These are phyloP conservation scores for Corvus cornix DNA, from an alignment of 2,113 vertebrate genomes.

Conservation along the genomic window DNA sequence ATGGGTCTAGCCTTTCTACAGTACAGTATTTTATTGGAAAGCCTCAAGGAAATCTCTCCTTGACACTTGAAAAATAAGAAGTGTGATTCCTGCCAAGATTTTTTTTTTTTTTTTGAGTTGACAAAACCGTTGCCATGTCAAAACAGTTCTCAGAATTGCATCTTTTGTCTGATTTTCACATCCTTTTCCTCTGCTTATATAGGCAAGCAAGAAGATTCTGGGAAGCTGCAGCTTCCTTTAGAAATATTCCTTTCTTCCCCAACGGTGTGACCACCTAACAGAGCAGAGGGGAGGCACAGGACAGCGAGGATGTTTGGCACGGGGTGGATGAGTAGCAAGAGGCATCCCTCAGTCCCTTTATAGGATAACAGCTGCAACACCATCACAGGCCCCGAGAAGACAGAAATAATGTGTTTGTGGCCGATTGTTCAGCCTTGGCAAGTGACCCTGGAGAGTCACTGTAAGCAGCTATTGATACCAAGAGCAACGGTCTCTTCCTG, in stretches of 20 bases:
- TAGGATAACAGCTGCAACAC: slow-evolving; percentile 53
- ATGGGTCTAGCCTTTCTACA: background rate
- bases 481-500: slow-evolving; percentile 4
- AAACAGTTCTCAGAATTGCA: background rate
- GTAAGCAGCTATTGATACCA: slow-evolving; percentile 41
- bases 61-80: background rate
- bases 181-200: background rate
- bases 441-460: background rate
- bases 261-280: background rate
- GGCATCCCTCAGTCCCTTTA: slow-evolving; percentile 2
- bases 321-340: background rate
- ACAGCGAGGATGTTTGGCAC: background rate
- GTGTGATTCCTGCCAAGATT: background rate
- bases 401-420: slow-evolving; percentile 39
- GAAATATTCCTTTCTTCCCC: background rate
- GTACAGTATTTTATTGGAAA: background rate
- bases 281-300: background rate
- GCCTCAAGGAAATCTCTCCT: background rate
- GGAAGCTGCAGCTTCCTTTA: background rate
- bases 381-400: background rate
- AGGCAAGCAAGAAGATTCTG: background rate
- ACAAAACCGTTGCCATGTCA: background rate
- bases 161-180: background rate
- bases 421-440: slow-evolving; percentile 61
- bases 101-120: background rate